Evolutionary conservation across 2,113 vertebrate species (phyloP).

Genomic region (Salminus brasiliensis): DNA sequence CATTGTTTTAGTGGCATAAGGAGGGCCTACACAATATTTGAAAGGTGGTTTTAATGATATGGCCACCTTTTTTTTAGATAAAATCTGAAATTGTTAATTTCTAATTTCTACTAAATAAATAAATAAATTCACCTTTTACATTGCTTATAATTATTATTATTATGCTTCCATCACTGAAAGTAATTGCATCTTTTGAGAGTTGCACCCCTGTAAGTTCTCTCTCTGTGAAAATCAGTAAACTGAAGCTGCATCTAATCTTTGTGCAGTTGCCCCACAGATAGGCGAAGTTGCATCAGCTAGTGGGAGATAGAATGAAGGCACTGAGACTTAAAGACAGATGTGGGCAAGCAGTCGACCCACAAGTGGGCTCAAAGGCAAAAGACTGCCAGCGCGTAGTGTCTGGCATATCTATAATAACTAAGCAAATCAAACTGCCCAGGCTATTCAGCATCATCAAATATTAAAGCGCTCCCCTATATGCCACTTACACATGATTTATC

Average conservation of each 20-base stretch:
- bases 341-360: conserved; percentile 45
- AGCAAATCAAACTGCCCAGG: conserved; percentile 53
- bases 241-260: conserved; percentile 49
- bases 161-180: conserved; percentile 9
- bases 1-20: too few species aligned
- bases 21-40: too few species aligned
- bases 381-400: conserved; percentile 34
- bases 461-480: conserved; percentile 55
- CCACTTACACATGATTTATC: conserved; percentile 54
- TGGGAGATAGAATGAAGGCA: conserved; percentile 45
- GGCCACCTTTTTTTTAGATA: too few species aligned
- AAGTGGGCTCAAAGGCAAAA: conserved; percentile 41
- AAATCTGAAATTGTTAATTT: too few species aligned
- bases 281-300: conserved; percentile 53
- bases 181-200: conserved; percentile 23
- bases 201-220: conserved; percentile 4
- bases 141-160: neutral
- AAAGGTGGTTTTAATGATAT: too few species aligned
- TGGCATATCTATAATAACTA: conserved; percentile 55
- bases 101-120: too few species aligned
- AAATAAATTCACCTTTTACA: neutral
- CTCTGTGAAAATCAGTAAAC: conserved; percentile 22
- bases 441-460: conserved; percentile 51
- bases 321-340: conserved; percentile 46
- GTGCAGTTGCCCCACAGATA: conserved; percentile 47